Evolutionary conservation across 2,797 vertebrate genomes (phyloP).

Genomic region (Rallus crepitans): DNA sequence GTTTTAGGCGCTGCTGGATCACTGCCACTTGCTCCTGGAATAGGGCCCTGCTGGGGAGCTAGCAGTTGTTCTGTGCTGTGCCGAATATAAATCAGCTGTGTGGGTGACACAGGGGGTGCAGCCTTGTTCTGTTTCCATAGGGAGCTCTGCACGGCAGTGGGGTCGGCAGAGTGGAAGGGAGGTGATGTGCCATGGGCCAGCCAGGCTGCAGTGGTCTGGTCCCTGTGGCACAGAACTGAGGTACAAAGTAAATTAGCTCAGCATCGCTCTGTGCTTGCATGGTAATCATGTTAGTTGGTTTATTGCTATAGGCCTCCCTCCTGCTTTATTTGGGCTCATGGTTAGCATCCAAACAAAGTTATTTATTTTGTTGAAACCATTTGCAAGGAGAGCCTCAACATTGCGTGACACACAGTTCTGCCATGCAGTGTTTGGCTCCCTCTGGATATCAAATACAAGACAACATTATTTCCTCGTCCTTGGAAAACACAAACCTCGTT

Average conservation of each 20-base stretch:
- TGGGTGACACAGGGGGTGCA: accelerated
- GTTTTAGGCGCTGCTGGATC: not conserved
- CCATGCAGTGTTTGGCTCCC: not conserved
- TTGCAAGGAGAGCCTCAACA: not conserved
- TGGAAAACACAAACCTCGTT: not conserved
- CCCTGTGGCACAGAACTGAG: not conserved
- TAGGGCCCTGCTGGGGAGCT: not conserved
- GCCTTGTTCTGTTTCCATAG: accelerated
- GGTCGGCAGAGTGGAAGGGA: accelerated
- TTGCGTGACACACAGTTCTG: not conserved
- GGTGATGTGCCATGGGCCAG: not conserved
- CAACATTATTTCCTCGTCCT: not conserved
- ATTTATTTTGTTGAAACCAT: not conserved
- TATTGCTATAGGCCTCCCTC: not conserved
- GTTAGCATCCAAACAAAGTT: not conserved
- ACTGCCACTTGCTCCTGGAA: not conserved
- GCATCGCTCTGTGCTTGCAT: not conserved
- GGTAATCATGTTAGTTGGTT: not conserved
- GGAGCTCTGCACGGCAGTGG: accelerated
- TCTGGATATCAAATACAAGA: not conserved
- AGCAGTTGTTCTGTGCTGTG: not conserved
- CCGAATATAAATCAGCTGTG: accelerated
- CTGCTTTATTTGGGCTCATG: not conserved
- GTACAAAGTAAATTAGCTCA: not conserved
- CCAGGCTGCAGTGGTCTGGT: not conserved